phyloP scores from a whole-genome alignment of 1,140 invertebrate species.

The Streblospio benedicti region DNA sequence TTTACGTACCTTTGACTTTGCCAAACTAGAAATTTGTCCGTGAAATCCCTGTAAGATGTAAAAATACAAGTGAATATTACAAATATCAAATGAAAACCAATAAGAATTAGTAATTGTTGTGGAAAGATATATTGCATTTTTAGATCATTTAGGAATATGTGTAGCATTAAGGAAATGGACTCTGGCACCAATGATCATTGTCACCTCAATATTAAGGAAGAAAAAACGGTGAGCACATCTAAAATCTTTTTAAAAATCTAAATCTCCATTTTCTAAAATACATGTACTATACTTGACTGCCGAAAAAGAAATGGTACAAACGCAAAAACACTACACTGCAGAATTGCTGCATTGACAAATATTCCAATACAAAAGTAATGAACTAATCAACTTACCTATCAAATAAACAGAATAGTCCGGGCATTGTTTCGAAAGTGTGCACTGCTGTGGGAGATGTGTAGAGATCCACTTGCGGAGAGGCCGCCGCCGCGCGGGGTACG shows the following conservation, averaged over 20 bases:
- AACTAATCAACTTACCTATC: constrained; percentile 1
- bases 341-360: too few species aligned
- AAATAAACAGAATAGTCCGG: not conserved
- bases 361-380: too few species aligned
- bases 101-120: not conserved
- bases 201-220: not conserved
- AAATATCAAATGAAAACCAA: not conserved
- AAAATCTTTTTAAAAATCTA: not conserved
- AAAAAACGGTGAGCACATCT: not conserved
- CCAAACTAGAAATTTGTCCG: not conserved
- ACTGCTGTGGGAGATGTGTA: not conserved
- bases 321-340: too few species aligned
- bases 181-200: not conserved
- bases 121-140: not conserved
- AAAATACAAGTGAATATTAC: not conserved
- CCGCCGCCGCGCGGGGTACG: too few species aligned
- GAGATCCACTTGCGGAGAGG: not conserved
- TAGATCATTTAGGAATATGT: not conserved
- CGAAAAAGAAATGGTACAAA: not conserved
- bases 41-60: not conserved
- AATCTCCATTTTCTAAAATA: not conserved
- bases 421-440: not conserved
- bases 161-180: not conserved
- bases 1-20: constrained; percentile 4
- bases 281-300: not conserved